A percentile compares a stretch with the other conserved stretches of the same genome.
These are phyloP conservation scores for Dinomys branickii DNA, from an alignment of 2,113 vertebrate species.

Conservation along the genomic window DNA sequence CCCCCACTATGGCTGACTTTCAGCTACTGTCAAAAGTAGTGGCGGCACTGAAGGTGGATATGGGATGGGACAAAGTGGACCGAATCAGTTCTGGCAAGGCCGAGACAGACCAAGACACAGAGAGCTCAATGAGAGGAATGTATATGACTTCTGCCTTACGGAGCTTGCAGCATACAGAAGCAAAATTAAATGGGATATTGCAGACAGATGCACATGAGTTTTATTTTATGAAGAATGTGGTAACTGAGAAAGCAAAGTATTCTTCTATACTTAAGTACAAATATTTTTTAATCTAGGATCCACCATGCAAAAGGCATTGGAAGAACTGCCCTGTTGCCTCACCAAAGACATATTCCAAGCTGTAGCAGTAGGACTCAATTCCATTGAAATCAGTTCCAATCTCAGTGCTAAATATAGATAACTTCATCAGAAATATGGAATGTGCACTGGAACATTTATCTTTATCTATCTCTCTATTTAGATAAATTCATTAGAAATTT, in stretches of 20 bases:
- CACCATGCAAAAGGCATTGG: background rate
- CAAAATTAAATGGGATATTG: background rate
- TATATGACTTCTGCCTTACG: background rate
- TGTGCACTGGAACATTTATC: background rate
- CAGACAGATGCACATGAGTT: background rate
- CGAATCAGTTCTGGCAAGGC: background rate
- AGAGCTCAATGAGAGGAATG: background rate
- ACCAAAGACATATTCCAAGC: background rate
- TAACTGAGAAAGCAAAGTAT: background rate
- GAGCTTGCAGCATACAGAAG: background rate
- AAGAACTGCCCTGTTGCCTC: background rate
- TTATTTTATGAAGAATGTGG: background rate
- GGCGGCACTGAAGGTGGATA: background rate
- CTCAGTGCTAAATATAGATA: background rate
- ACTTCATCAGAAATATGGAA: background rate
- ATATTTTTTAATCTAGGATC: background rate
- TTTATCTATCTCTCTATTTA: background rate
- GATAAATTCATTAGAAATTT: background rate
- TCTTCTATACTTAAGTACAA: background rate
- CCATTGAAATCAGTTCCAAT: background rate
- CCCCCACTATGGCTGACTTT: background rate
- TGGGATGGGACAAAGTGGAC: background rate
- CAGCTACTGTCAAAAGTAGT: background rate
- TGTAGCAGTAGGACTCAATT: background rate
- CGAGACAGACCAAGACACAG: rapidly evolving